Conservation (phyloP, 2,888 invertebrate species). For the Stictocephala bisonia region DNA sequence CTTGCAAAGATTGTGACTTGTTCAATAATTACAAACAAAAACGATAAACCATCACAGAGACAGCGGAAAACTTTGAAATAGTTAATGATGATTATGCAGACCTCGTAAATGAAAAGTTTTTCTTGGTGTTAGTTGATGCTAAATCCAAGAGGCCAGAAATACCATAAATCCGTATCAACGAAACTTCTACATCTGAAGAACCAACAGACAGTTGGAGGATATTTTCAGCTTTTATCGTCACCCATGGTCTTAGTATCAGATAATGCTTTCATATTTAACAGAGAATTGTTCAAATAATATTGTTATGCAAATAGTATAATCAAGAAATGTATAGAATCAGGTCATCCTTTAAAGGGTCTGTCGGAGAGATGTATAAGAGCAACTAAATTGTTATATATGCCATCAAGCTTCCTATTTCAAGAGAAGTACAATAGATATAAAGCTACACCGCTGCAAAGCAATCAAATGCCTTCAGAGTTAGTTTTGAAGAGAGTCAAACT, state of each 20-base stretch:
- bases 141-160: too few relatives aligned
- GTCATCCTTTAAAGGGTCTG: too few relatives aligned
- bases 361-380: too few relatives aligned
- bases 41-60: too few relatives aligned
- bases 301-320: slow-evolving; percentile 45
- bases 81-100: too few relatives aligned
- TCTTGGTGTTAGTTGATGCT: too few relatives aligned
- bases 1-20: too few relatives aligned
- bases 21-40: too few relatives aligned
- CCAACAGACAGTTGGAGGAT: slow-evolving; percentile 42
- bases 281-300: slow-evolving; percentile 47
- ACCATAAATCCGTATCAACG: too few relatives aligned
- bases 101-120: too few relatives aligned
- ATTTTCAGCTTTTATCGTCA: slow-evolving; percentile 48
- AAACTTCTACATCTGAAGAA: slow-evolving; percentile 44
- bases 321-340: too few relatives aligned
- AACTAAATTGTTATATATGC: slow-evolving; percentile 43
- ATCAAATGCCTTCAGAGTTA: slow-evolving; percentile 40
- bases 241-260: slow-evolving; percentile 49
- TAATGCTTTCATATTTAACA: slow-evolving; percentile 52
- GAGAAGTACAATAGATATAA: slow-evolving; percentile 29
- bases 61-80: too few relatives aligned
- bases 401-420: background rate
- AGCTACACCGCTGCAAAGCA: slow-evolving; percentile 42
- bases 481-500: slow-evolving; percentile 43